These are phyloP conservation scores for Phataginus tricuspis DNA, from an alignment of 2,797 vertebrate species.

Conservation along the genomic window DNA sequence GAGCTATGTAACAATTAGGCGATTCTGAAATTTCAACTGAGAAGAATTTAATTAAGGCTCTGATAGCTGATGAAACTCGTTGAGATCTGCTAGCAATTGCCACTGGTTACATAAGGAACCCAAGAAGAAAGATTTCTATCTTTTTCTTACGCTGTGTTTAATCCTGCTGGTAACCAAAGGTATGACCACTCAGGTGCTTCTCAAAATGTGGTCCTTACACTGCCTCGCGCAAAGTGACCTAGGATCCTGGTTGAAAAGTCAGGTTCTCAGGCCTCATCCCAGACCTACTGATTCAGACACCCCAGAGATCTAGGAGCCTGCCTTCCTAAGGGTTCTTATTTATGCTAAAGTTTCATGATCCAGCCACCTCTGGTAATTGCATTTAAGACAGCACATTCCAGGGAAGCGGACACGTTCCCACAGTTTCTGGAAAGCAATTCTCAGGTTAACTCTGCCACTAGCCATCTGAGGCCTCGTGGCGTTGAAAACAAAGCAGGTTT, in stretches of 20 bases:
- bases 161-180: neutral
- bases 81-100: slow-evolving; percentile 75
- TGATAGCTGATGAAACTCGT: slow-evolving; percentile 80
- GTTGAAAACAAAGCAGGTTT: neutral
- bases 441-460: neutral
- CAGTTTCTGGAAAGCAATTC: neutral
- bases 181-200: neutral
- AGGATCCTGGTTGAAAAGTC: neutral
- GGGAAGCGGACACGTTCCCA: neutral
- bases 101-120: slow-evolving; percentile 72
- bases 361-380: neutral
- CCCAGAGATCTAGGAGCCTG: neutral
- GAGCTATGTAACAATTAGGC: slow-evolving; percentile 78
- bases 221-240: neutral
- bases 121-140: slow-evolving; percentile 52
- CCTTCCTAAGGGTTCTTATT: neutral
- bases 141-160: neutral
- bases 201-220: neutral
- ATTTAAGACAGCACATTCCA: neutral
- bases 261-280: neutral
- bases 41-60: slow-evolving; percentile 82
- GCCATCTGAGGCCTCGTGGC: neutral
- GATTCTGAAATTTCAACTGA: slow-evolving; percentile 80
- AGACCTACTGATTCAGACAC: neutral
- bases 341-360: neutral